A percentile compares a stretch with the other conserved stretches of the same genome.
These are phyloP conservation scores for Aplidium turbinatum DNA, from an alignment of 23 tunicate species.

Conservation along the genomic window DNA sequence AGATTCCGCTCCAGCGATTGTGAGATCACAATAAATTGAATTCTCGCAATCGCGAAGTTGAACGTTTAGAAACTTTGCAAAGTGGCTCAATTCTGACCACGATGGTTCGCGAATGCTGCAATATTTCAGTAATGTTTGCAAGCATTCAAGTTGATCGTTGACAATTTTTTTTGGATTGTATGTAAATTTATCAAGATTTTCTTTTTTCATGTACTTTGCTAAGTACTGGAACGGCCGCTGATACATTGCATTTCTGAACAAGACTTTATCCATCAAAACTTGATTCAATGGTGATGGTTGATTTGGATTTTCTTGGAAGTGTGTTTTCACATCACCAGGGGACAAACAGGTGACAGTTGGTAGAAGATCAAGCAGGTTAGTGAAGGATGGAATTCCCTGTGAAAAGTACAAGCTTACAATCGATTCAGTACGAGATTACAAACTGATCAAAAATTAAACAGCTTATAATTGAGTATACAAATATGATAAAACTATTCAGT, in stretches of 20 bases:
- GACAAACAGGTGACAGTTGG: slow-evolving; percentile 16
- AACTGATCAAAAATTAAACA: too few species aligned
- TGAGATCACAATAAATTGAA: slow-evolving; percentile 15
- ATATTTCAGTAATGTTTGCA: slow-evolving; percentile 22
- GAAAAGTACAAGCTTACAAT: background rate
- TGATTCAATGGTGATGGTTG: background rate
- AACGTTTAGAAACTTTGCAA: slow-evolving; percentile 39
- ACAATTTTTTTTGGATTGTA: slow-evolving; percentile 4
- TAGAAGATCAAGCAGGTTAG: slow-evolving; percentile 20
- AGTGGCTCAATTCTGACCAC: slow-evolving; percentile 48
- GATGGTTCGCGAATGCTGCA: slow-evolving; percentile 48
- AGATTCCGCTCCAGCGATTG: background rate
- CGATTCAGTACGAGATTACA: too few species aligned
- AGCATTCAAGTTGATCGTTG: slow-evolving; percentile 25
- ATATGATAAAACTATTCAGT: background rate
- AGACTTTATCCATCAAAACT: slow-evolving; percentile 38
- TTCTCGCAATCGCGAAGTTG: slow-evolving; percentile 51
- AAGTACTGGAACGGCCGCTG: slow-evolving; percentile 65
- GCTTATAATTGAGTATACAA: background rate
- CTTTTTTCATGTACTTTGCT: background rate
- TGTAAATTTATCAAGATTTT: slow-evolving; percentile 39
- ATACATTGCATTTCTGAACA: slow-evolving; percentile 41
- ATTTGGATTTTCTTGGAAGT: background rate
- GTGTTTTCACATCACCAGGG: slow-evolving; percentile 8
- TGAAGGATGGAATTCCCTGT: background rate